These are phyloP conservation scores for Xerus rutilus DNA, from an alignment of 2,797 vertebrate genomes.

Conservation along the genomic window DNA sequence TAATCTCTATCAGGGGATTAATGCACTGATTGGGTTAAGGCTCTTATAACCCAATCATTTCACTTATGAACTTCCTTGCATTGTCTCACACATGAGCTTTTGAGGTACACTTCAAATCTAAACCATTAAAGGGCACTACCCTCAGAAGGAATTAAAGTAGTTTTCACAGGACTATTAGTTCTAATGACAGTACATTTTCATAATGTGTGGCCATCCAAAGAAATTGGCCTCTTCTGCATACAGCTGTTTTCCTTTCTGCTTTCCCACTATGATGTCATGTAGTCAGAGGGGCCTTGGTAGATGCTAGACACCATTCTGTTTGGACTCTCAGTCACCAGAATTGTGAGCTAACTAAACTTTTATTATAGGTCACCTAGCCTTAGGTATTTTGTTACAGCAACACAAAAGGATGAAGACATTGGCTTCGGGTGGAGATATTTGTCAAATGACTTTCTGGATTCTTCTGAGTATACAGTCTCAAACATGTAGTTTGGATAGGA, in stretches of 20 bases:
- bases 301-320: background rate
- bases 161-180: background rate
- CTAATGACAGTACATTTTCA: background rate
- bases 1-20: too few species aligned
- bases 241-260: background rate
- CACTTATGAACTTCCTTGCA: too few species aligned
- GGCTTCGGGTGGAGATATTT: slow-evolving; percentile 37
- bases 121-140: background rate
- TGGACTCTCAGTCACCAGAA: background rate
- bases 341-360: background rate
- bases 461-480: background rate
- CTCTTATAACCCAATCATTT: too few species aligned
- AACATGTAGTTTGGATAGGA: background rate
- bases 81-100: too few species aligned
- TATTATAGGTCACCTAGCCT: background rate
- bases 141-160: background rate
- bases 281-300: background rate
- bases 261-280: background rate
- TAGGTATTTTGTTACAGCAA: background rate
- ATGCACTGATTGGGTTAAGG: too few species aligned
- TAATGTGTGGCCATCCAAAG: background rate
- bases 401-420: background rate
- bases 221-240: background rate
- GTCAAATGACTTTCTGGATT: slow-evolving; percentile 17
- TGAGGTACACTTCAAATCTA: too few species aligned